A percentile compares a stretch with the other conserved stretches of the same genome.
Evolutionary conservation across 2,888 invertebrate genomes (phyloP).

Genomic region (Matsumyia berberina): DNA sequence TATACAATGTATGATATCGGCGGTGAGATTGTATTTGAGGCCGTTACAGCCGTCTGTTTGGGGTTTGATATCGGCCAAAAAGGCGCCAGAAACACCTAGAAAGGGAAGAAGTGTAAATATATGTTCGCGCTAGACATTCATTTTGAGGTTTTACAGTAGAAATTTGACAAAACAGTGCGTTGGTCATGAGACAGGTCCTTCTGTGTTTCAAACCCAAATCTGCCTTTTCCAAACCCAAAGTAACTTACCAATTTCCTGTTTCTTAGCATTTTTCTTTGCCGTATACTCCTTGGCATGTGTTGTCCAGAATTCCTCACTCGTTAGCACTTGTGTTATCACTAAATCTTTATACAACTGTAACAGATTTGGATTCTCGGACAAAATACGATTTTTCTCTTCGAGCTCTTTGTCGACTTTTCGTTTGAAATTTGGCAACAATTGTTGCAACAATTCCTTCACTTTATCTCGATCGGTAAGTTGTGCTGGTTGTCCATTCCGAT

Average conservation of each 20-base stretch:
- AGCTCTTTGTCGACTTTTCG: conserved; percentile 95
- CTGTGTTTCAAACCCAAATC: not conserved
- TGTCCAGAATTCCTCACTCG: conserved; percentile 99
- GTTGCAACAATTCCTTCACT: conserved; percentile 95
- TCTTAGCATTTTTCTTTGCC: conserved; percentile 88
- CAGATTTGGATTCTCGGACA: conserved; percentile 95
- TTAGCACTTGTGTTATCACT: conserved; percentile 97
- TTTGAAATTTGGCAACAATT: conserved; percentile 96
- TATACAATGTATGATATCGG: conserved; percentile 98
- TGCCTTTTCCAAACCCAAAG: not conserved
- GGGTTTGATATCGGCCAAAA: conserved; percentile 97
- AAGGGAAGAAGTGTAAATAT: not conserved
- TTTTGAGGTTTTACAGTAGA: too few species aligned
- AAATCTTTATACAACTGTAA: conserved; percentile 98
- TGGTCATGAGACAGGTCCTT: too few species aligned
- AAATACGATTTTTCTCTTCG: conserved; percentile 94
- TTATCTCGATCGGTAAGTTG: conserved; percentile 96
- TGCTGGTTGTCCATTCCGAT: conserved; percentile 91
- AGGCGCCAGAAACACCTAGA: conserved; percentile 89
- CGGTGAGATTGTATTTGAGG: conserved; percentile 97
- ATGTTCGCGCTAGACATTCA: too few species aligned
- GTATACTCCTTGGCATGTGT: conserved; percentile 93
- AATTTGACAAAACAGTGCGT: too few species aligned
- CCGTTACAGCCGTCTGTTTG: conserved; percentile 98
- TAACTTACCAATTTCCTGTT: conserved; percentile 92